Evolutionary conservation across 2,797 vertebrate genomes (phyloP).

Genomic region (Valencia hispanica): DNA sequence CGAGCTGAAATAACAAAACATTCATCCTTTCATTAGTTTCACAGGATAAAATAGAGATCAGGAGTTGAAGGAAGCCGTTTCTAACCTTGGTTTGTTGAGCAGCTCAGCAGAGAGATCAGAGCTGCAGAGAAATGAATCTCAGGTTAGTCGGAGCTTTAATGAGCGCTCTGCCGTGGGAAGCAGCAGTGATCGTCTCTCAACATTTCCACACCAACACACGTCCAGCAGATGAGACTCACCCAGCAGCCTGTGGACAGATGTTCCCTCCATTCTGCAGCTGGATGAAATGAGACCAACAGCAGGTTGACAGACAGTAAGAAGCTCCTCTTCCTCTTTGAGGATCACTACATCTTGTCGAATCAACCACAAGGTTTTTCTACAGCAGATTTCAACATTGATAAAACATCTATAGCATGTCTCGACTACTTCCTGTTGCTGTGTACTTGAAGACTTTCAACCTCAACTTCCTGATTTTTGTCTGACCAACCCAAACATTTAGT

Average conservation of each 20-base stretch:
- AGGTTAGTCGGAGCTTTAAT: conserved; percentile 11
- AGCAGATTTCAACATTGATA: not conserved
- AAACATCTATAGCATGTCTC: not conserved
- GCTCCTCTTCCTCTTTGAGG: conserved; percentile 4
- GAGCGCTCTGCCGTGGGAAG: conserved; percentile 1
- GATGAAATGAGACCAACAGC: not conserved
- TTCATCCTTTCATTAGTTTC: too few relatives aligned
- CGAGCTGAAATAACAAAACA: too few relatives aligned
- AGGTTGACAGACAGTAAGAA: not conserved
- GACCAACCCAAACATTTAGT: too few relatives aligned
- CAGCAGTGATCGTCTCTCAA: conserved; percentile 9
- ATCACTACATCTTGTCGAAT: not conserved
- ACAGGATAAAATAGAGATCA: too few relatives aligned
- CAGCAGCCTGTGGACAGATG: conserved; percentile 13
- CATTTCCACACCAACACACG: conserved; percentile 14
- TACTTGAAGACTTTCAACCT: not conserved
- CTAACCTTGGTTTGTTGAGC: conserved; percentile 1
- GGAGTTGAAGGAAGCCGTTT: too few relatives aligned
- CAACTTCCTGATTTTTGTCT: not conserved
- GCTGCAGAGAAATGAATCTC: conserved; percentile 15
- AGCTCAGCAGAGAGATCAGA: conserved; percentile 16
- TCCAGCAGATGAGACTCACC: conserved; percentile 19
- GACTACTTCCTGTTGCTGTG: not conserved
- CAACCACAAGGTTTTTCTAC: not conserved
- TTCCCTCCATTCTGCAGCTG: conserved; percentile 20